phyloP scores from a whole-genome alignment of 2,113 vertebrate species.

The Dipodomys merriami region DNA sequence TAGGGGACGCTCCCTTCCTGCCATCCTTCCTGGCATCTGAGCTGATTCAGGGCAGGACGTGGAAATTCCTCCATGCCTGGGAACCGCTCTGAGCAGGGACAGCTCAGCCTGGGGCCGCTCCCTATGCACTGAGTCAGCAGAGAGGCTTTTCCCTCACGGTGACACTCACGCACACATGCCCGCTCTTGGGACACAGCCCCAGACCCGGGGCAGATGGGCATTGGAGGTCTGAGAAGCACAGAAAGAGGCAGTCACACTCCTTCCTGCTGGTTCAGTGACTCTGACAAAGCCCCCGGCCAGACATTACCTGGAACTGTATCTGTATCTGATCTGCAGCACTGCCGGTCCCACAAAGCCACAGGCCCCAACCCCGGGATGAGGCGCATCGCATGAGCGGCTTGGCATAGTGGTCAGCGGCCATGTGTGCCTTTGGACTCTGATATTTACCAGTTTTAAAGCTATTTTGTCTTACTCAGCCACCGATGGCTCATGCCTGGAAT shows the following conservation, averaged over 20 bases:
- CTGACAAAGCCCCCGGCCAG: neutral
- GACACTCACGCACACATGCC: neutral
- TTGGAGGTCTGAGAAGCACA: neutral
- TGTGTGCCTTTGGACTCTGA: neutral
- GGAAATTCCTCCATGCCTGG: neutral
- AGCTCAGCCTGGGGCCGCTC: neutral
- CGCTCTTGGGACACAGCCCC: neutral
- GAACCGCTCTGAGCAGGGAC: neutral
- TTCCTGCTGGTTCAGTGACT: fast-evolving
- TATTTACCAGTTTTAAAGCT: neutral
- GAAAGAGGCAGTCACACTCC: neutral
- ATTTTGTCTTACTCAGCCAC: neutral
- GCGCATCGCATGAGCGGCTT: neutral
- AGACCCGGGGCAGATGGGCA: neutral
- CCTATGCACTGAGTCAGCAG: neutral
- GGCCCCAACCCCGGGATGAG: fast-evolving
- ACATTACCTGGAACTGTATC: neutral
- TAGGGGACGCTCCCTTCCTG: neutral
- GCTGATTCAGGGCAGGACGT: conserved; percentile 34
- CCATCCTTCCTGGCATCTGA: neutral
- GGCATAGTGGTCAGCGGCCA: neutral
- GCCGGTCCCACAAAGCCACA: neutral
- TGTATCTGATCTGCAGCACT: fast-evolving
- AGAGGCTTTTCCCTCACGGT: neutral
- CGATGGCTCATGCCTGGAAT: too few relatives aligned